phyloP scores from a whole-genome alignment of 2,888 invertebrate genomes.

The Hydraecia micacea region DNA sequence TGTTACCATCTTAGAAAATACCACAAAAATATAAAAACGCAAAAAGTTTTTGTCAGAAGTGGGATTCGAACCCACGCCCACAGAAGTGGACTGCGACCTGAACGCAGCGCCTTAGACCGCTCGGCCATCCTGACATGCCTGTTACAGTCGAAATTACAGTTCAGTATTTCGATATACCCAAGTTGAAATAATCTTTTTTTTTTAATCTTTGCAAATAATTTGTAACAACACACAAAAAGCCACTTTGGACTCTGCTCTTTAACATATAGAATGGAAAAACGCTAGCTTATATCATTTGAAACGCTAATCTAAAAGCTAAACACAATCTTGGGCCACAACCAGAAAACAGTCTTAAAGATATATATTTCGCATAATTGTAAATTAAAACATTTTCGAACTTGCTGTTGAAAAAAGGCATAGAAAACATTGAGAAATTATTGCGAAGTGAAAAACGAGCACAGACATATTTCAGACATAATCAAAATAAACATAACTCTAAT shows the following conservation, averaged over 20 bases:
- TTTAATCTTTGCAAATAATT: neutral
- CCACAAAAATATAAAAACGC: neutral
- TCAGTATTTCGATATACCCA: neutral
- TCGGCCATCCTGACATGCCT: slow-evolving; percentile 64
- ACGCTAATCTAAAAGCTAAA: too few relatives aligned
- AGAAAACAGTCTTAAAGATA: neutral
- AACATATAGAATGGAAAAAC: neutral
- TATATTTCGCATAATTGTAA: neutral
- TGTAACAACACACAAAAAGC: neutral
- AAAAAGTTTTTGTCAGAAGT: slow-evolving; percentile 64
- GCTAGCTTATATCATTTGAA: neutral
- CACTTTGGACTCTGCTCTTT: neutral
- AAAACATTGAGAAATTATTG: neutral
- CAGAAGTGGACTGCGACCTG: slow-evolving; percentile 68
- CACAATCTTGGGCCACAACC: neutral
- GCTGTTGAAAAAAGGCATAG: slow-evolving; percentile 41
- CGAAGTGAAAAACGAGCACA: neutral
- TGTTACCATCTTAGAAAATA: neutral
- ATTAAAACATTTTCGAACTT: slow-evolving; percentile 2
- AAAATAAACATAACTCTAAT: slow-evolving; percentile 11
- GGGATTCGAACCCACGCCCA: slow-evolving; percentile 68
- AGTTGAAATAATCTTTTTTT: neutral
- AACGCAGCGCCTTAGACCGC: slow-evolving; percentile 69
- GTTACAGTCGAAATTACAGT: rapidly evolving
- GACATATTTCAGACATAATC: neutral